Evolutionary conservation across 1,140 invertebrate genomes (phyloP), one percentile per base, ranked within the genome.

Genomic region (Xylocopa sonorina): DNA sequence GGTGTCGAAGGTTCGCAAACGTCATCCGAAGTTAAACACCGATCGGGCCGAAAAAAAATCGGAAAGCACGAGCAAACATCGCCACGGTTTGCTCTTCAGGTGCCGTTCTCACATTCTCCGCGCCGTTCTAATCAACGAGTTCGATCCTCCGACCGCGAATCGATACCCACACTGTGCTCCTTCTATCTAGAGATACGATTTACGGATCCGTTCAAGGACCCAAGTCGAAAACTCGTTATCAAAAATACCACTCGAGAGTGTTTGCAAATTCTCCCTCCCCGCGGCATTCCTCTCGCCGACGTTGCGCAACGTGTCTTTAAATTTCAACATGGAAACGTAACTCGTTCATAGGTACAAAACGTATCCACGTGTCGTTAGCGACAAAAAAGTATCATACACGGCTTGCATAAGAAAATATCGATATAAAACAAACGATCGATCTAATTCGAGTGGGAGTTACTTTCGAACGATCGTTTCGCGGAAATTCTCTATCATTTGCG

Each of bases 91-190:
- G 67, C 80, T 78, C 50, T 84, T 84, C 68, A 82, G 85, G 82
- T 86, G 74, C 63, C 78, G 80, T 82, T 86, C 82, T 84, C 82
- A 86, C 77, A 85, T 72, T 38, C 53, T 18, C 66, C 29, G 58
- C 63, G 16, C 51, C 73, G 68, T 46, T 43, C 64, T 74, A 57
- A 69, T 57, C 60, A 24, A 43, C 48, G 27, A 32, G 27, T 27
- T n/a, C 21, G 48, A 72, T 72, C 18, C 46, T n/a, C 16, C 32
- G 64, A 69, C 55, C 62, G 74, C 71, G 38, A 55, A 43, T 43
- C 62, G 60, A 75, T 46, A 74, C 60, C 43, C 24, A 21, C 41
- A 21, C 18, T 58, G 10, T 6, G 46, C 32, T 43, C 34, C 50
- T n/a, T 57, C 50, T 75, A 66, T 66, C 73, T 53, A 7, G 18